These are phyloP conservation scores for Nephrocerus scutellatus DNA, from an alignment of 2,888 invertebrate genomes.

Conservation along the genomic window DNA sequence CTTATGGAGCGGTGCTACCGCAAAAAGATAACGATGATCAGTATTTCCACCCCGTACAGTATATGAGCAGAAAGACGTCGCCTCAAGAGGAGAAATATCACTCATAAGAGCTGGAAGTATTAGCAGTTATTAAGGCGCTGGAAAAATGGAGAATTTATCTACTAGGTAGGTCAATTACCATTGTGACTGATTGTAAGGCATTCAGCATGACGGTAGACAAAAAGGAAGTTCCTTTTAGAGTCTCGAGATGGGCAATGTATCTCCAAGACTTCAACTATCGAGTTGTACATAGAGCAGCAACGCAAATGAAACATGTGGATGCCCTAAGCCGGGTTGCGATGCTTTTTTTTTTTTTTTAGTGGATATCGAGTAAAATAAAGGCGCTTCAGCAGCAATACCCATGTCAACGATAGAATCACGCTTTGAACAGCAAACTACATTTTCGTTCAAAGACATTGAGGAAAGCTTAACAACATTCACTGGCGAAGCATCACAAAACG, in stretches of 20 bases:
- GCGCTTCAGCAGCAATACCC: no score
- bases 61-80: slow-evolving; percentile 23
- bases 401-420: no score
- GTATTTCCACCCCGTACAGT: slow-evolving; percentile 23
- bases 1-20: slow-evolving; percentile 11
- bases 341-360: no score
- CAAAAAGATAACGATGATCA: slow-evolving; percentile 17
- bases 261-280: slow-evolving; percentile 20
- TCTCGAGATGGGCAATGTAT: slow-evolving; percentile 20
- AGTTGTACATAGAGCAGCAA: slow-evolving; percentile 17
- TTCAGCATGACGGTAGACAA: slow-evolving; percentile 12
- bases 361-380: no score
- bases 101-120: slow-evolving; percentile 26
- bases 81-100: slow-evolving; percentile 20
- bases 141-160: slow-evolving; percentile 21
- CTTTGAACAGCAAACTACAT: no score
- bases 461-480: no score
- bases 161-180: slow-evolving; percentile 2
- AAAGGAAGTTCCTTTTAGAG: slow-evolving; percentile 13
- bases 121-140: slow-evolving; percentile 23
- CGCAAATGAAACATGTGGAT: slow-evolving; percentile 20
- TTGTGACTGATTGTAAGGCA: slow-evolving; percentile 14
- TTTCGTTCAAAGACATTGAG: no score
- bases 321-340: slow-evolving; percentile 14
- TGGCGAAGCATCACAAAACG: no score